Base-by-base conservation (phyloP, 2,888 invertebrate species). In the Ametastegia equiseti region DNA sequence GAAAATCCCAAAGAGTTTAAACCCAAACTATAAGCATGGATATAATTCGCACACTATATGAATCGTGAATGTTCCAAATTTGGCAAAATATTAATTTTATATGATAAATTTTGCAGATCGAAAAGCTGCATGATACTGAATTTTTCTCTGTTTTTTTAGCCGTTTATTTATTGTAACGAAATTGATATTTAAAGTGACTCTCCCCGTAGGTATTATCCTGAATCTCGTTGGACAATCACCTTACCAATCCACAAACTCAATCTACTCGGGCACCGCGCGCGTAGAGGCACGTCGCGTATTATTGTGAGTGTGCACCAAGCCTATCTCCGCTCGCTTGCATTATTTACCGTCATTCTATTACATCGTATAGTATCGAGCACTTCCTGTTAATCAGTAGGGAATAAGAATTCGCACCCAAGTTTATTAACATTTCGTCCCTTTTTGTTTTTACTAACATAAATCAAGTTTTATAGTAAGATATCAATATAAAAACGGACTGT, bases 271-370 rank as follows among this genome's bases (percentile, higher is more conserved):
- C 47, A 71, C 30, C 27, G 30, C 71, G 71, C 47, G 47, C 47
- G 45, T 47, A 75, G 54, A 54, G 54, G 75, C 50, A 54, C 75
- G 54, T 75, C 54, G 75, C 19, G 84, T 86, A 86, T 90, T 88
- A 90, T 91, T 91, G 91, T 91, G 86, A 87, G 86, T 91, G 90
- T 87, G 88, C 91, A 90, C 84, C 83, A 83, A 91, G 89, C 91
- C 87, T 91, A 91, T 91, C 90, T 91, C 91, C 91, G 89, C 86
- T 84, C 79, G 86, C 83, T 83, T 87, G 86, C 87, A 90, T 90
- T 89, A 90, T 90, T 90, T 87, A 88, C 83, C 82, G 83, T 85
- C 88, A 88, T 82, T 83, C 82, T 85, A 83, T 82, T 83, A 81
- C 83, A 84, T 84, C 85, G 83, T 83, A 84, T 84, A 4, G 15